These are phyloP conservation scores for Galaxias olidus DNA, from an alignment of 2,797 vertebrate genomes.

Conservation along the genomic window DNA sequence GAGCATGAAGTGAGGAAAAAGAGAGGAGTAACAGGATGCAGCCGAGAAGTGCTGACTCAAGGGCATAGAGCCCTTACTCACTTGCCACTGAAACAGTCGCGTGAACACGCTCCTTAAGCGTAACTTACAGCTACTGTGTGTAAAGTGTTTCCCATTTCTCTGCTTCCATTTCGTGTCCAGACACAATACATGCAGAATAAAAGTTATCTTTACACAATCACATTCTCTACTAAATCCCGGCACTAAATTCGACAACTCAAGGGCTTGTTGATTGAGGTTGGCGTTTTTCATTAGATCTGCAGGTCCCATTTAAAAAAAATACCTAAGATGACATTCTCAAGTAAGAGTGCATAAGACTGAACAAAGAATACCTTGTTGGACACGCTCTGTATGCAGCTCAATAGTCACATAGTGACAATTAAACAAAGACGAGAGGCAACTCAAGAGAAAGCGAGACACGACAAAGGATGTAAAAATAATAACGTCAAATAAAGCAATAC, in stretches of 20 bases:
- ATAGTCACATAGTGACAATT: neutral
- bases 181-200: no score
- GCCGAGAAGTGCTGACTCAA: constrained; percentile 20
- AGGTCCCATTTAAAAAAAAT: no score
- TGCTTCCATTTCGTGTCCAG: no score
- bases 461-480: no score
- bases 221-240: no score
- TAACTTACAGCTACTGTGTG: neutral
- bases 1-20: constrained; percentile 5
- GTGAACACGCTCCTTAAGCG: constrained; percentile 7
- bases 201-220: no score
- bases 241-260: no score
- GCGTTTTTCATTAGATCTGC: no score
- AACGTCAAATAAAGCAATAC: no score
- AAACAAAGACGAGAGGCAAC: neutral
- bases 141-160: neutral
- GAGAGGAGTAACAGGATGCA: constrained; percentile 40
- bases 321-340: no score
- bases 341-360: neutral
- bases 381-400: neutral
- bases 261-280: no score
- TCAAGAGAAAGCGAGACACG: neutral
- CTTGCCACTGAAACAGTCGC: no score
- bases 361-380: neutral
- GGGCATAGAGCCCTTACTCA: constrained; percentile 28